These are phyloP conservation scores for Melitaea cinxia DNA, from an alignment of 1,140 invertebrate genomes.

Conservation along the genomic window DNA sequence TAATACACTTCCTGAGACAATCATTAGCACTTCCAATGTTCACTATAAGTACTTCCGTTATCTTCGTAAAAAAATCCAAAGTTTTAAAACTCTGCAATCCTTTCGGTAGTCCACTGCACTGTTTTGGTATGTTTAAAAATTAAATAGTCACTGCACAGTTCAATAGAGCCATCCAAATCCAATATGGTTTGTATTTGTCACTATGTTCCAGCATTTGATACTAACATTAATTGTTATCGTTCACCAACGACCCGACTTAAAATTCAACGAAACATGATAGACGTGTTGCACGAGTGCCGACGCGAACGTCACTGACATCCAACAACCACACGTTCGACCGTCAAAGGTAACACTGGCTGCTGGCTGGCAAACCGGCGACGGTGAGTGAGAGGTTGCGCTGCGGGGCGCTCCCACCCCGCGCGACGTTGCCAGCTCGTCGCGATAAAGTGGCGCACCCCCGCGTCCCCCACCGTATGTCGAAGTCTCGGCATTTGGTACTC, in stretches of 20 bases:
- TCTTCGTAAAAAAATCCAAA: conserved; percentile 61
- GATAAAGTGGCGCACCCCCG: conserved; percentile 80
- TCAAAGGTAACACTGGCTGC: conserved; percentile 81
- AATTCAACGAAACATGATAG: conserved; percentile 80
- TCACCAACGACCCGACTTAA: conserved; percentile 69
- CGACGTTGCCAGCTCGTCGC: conserved; percentile 76
- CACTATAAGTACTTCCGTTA: conserved; percentile 43
- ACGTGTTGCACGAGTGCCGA: conserved; percentile 76
- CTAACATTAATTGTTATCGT: conserved; percentile 69
- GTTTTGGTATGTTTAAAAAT: conserved; percentile 59
- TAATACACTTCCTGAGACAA: conserved; percentile 32
- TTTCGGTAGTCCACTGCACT: conserved; percentile 72
- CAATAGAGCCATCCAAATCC: conserved; percentile 69
- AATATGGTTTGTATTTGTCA: conserved; percentile 63
- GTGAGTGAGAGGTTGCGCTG: conserved; percentile 79
- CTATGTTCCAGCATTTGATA: conserved; percentile 70
- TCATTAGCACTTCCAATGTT: conserved; percentile 44
- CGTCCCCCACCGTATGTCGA: conserved; percentile 65
- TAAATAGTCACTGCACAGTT: conserved; percentile 72
- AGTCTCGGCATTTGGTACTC: conserved; percentile 68
- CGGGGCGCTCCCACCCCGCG: conserved; percentile 75
- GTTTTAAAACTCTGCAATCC: conserved; percentile 68
- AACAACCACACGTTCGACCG: conserved; percentile 74
- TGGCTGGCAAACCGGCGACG: conserved; percentile 77
- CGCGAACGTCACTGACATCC: conserved; percentile 73